A percentile compares a stretch with the other conserved stretches of the same genome.
These are phyloP conservation scores for Peromyscus leucopus DNA, from an alignment of 2,113 vertebrate genomes.

Conservation along the genomic window DNA sequence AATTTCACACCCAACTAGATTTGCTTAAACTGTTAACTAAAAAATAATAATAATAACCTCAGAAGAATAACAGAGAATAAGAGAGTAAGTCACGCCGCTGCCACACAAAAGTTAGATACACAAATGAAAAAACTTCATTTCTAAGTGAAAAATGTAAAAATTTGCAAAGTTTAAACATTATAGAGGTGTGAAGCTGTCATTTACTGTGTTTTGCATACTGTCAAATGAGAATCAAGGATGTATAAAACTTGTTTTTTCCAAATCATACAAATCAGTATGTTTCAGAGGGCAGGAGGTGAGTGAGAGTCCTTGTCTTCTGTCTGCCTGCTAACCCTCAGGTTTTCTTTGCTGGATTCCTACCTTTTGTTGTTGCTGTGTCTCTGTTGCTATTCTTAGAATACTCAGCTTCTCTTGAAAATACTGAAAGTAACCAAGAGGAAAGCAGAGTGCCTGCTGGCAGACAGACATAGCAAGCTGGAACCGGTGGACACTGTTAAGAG, in stretches of 20 bases:
- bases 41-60: conserved; percentile 24
- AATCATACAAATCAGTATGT: conserved; percentile 28
- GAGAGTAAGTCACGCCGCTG: conserved; percentile 19
- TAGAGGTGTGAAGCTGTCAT: background rate
- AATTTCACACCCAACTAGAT: conserved; percentile 52
- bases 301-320: background rate
- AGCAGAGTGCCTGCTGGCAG: background rate
- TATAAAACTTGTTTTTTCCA: conserved; percentile 26
- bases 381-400: conserved; percentile 10
- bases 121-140: conserved; percentile 30
- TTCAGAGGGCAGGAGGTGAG: background rate
- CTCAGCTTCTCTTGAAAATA: conserved; percentile 42
- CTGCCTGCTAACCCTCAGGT: background rate
- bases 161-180: conserved; percentile 16
- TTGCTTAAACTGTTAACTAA: conserved; percentile 47
- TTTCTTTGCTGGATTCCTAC: background rate
- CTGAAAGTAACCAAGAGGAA: background rate
- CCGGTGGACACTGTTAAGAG: background rate
- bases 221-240: conserved; percentile 28
- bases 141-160: conserved; percentile 36
- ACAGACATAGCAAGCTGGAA: background rate
- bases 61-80: conserved; percentile 25
- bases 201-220: background rate
- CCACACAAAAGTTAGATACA: conserved; percentile 14
- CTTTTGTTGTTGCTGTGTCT: background rate